Percentiles rank a stretch among this genome's conserved stretches.
Conservation (phyloP, 2,113 vertebrate genomes). For the Tamias sibiricus region DNA sequence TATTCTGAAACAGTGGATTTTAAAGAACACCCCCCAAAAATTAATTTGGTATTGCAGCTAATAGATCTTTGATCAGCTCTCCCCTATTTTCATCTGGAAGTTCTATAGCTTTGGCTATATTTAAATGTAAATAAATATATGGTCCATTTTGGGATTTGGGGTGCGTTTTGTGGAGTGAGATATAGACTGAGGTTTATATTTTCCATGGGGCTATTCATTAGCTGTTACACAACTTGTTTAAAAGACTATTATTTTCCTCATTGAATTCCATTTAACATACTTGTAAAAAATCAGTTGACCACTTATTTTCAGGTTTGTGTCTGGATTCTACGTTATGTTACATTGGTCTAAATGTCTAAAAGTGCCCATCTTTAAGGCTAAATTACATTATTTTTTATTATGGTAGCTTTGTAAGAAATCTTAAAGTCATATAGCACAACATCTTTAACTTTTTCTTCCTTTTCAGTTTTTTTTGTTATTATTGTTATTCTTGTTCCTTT, state of each 20-base stretch:
- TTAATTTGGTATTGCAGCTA: not conserved
- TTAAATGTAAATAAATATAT: not conserved
- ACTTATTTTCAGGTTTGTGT: not conserved
- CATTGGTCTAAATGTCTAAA: not conserved
- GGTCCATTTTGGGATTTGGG: not conserved
- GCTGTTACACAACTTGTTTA: not conserved
- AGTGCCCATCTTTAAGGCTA: not conserved
- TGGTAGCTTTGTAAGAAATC: not conserved
- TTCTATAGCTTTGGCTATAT: not conserved
- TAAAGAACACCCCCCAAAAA: not conserved
- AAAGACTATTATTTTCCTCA: not conserved
- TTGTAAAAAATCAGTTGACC: not conserved
- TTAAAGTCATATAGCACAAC: too few species aligned
- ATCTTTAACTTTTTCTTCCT: not conserved
- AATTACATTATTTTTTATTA: not conserved
- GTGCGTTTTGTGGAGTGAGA: not conserved
- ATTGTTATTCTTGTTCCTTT: not conserved
- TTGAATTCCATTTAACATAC: not conserved
- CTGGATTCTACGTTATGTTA: not conserved
- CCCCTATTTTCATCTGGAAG: not conserved
- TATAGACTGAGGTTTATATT: not conserved
- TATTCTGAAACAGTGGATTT: not conserved
- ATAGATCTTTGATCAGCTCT: not conserved
- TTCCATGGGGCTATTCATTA: not conserved
- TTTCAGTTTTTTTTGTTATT: not conserved